Evolutionary conservation across 1,140 invertebrate species (phyloP).

Genomic region (Andrena cerasifolii): DNA sequence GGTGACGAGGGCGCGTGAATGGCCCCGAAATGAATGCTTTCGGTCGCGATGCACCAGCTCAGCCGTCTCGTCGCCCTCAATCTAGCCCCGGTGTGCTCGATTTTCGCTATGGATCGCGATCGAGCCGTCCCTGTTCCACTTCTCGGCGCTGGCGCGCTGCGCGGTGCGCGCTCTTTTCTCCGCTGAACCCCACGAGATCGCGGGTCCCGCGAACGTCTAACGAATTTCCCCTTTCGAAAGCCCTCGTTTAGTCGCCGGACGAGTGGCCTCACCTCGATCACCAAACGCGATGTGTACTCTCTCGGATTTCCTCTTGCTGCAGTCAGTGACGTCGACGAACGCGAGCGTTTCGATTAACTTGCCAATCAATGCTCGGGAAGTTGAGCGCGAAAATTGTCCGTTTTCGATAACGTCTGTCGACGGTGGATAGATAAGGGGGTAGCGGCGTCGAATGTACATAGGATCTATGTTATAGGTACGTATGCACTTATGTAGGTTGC

Average conservation of each 20-base stretch:
- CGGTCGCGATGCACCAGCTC: too few species aligned
- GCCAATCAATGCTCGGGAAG: too few species aligned
- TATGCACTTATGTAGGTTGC: too few species aligned
- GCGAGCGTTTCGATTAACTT: too few species aligned
- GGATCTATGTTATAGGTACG: too few species aligned
- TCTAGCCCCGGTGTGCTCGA: neutral
- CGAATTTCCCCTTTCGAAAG: slow-evolving; percentile 23
- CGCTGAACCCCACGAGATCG: neutral
- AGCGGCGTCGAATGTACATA: too few species aligned
- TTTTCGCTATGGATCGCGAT: slow-evolving; percentile 8
- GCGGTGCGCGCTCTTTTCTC: too few species aligned
- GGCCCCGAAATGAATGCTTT: slow-evolving; percentile 22
- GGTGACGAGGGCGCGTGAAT: slow-evolving; percentile 31
- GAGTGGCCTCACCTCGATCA: slow-evolving; percentile 11
- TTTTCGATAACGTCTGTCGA: too few species aligned
- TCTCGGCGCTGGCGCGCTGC: neutral
- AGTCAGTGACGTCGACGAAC: neutral
- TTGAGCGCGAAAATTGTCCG: too few species aligned
- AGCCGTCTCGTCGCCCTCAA: too few species aligned
- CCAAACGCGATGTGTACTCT: neutral
- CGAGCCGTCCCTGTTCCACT: neutral
- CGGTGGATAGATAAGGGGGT: too few species aligned
- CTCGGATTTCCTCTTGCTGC: neutral
- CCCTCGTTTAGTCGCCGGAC: neutral
- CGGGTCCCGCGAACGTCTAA: slow-evolving; percentile 4